Evolutionary conservation across 2,797 vertebrate species (phyloP).

Genomic region (Diplodus sargus): DNA sequence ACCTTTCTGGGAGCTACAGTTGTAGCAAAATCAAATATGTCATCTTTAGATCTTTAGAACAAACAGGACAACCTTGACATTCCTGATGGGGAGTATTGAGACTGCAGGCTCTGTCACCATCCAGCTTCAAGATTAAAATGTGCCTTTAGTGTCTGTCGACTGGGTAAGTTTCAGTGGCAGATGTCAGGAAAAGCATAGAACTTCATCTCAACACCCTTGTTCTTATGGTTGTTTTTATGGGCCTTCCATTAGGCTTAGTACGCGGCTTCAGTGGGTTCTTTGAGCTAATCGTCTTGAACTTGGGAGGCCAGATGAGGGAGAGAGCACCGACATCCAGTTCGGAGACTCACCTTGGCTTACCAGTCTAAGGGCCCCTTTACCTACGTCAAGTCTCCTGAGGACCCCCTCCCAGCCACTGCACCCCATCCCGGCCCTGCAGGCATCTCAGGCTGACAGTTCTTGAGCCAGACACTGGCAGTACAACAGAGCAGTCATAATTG

Average conservation of each 20-base stretch:
- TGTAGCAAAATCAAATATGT: conserved; percentile 46
- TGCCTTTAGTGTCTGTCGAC: conserved; percentile 29
- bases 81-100: conserved; percentile 53
- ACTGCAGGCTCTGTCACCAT: conserved; percentile 10
- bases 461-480: conserved; percentile 70
- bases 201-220: conserved; percentile 11
- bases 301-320: conserved; percentile 34
- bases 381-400: conserved; percentile 20
- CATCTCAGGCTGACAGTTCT: conserved; percentile 77
- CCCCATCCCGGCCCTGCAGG: conserved; percentile 69
- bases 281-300: conserved; percentile 62
- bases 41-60: conserved; percentile 15
- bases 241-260: conserved; percentile 21
- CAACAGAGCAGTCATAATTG: conserved; percentile 76
- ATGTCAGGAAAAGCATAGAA: not conserved
- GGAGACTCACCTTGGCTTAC: conserved; percentile 45
- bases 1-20: conserved; percentile 33
- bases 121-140: conserved; percentile 20
- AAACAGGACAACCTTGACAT: conserved; percentile 66
- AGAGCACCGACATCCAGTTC: conserved; percentile 27
- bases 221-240: conserved; percentile 16
- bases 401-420: conserved; percentile 40
- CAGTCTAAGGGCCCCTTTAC: conserved; percentile 41
- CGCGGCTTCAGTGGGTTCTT: conserved; percentile 28
- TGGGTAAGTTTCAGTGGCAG: not conserved